Evolutionary conservation across 1,140 invertebrate species (phyloP).

Genomic region (Drosophila triauraria): DNA sequence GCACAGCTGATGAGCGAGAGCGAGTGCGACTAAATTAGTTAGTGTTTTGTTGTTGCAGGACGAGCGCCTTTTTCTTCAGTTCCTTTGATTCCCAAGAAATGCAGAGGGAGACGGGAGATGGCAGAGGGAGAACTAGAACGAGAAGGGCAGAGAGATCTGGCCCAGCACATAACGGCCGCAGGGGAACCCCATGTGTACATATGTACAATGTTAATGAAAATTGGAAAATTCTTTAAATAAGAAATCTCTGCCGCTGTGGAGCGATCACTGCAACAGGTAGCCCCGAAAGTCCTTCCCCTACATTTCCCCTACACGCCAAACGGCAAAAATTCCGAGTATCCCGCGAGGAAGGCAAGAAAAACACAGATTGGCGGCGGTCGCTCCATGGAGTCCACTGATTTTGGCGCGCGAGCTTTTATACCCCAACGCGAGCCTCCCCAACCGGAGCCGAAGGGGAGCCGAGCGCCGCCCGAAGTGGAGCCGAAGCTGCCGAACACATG

Average conservation of each 20-base stretch:
- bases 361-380: constrained; percentile 31
- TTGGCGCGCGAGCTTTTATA: constrained; percentile 85
- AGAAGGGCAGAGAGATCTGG: too few species aligned
- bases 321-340: constrained; percentile 2
- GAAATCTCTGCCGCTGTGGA: constrained; percentile 36
- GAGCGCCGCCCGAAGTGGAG: constrained; percentile 35
- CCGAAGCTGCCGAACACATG: constrained; percentile 62
- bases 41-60: constrained; percentile 33
- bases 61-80: constrained; percentile 15
- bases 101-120: constrained; percentile 22
- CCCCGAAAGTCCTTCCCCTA: constrained; percentile 26
- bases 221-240: constrained; percentile 19
- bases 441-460: constrained; percentile 44
- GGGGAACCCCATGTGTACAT: constrained; percentile 8
- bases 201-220: constrained; percentile 8
- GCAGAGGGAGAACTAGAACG: constrained; percentile 13
- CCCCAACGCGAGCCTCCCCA: constrained; percentile 45
- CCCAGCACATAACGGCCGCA: constrained; percentile 15
- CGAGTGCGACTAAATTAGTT: constrained; percentile 31
- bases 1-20: constrained; percentile 48
- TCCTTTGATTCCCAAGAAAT: constrained; percentile 20
- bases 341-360: constrained; percentile 7
- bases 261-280: constrained; percentile 66
- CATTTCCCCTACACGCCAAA: constrained; percentile 46
- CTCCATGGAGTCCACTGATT: constrained; percentile 69